Conservation (phyloP, 1,140 invertebrate species). For the Amyelois transitella region DNA sequence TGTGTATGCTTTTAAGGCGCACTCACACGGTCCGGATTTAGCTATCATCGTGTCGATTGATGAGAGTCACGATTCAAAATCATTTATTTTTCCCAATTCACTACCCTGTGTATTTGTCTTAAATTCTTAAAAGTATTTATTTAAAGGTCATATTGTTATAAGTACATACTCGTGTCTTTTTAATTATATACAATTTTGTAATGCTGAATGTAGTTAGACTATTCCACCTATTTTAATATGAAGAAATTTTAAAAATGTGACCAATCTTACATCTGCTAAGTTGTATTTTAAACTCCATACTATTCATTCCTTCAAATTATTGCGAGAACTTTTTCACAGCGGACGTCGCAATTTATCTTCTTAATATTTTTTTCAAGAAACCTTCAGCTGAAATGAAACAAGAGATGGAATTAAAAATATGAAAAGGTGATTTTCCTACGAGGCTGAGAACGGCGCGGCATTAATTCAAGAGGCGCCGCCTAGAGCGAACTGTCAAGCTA, state of each 20-base stretch:
- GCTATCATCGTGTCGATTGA: neutral
- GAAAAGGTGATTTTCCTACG: constrained; percentile 18
- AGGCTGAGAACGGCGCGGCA: constrained; percentile 17
- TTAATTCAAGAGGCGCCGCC: constrained; percentile 23
- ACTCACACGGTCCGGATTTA: neutral
- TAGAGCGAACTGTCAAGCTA: constrained; percentile 20
- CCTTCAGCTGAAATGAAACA: constrained; percentile 10
- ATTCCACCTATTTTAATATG: too few species aligned
- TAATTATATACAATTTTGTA: too few species aligned
- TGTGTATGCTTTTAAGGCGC: neutral
- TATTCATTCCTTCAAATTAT: neutral
- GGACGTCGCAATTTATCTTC: constrained; percentile 15
- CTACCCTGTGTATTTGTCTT: neutral
- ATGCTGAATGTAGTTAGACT: too few species aligned
- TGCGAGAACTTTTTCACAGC: neutral
- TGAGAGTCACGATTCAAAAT: neutral
- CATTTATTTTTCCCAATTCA: neutral
- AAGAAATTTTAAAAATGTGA: too few species aligned
- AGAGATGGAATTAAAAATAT: constrained; percentile 23
- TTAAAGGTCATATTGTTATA: too few species aligned
- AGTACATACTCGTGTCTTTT: too few species aligned
- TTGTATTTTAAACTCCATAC: too few species aligned
- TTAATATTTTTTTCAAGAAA: constrained; percentile 12
- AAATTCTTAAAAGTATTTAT: neutral
- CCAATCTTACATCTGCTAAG: too few species aligned